phyloP scores from a whole-genome alignment of 2,797 vertebrate genomes.

The Halcyon chelicuti region DNA sequence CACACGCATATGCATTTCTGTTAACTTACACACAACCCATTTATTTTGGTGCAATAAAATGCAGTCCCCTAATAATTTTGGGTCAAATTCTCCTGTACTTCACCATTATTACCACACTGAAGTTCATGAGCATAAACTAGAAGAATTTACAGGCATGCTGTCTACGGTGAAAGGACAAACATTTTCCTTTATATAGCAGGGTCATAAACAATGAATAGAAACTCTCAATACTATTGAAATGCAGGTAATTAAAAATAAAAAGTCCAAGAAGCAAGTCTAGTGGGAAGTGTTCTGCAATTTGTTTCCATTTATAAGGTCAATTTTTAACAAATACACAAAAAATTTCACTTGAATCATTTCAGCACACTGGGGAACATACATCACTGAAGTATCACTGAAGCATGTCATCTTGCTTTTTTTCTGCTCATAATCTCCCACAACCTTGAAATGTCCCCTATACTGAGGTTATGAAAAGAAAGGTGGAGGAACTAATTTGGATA shows the following conservation, averaged over 20 bases:
- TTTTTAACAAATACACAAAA: constrained; percentile 50
- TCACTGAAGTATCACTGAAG: constrained; percentile 33
- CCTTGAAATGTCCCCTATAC: constrained; percentile 38
- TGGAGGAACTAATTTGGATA: constrained; percentile 8
- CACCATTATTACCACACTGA: neutral
- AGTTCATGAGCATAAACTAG: neutral
- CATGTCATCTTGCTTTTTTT: constrained; percentile 41
- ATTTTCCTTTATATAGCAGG: neutral
- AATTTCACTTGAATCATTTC: constrained; percentile 43
- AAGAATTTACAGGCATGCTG: neutral
- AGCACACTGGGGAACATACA: neutral
- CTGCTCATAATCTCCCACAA: constrained; percentile 1
- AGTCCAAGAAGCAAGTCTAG: constrained; percentile 4
- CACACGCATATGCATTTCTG: neutral
- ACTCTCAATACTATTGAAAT: neutral
- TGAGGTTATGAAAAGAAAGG: constrained; percentile 10
- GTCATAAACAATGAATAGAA: neutral
- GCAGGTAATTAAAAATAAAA: constrained; percentile 11
- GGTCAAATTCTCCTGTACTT: neutral
- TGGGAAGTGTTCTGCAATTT: constrained; percentile 38
- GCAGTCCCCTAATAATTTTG: neutral
- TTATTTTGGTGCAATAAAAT: neutral
- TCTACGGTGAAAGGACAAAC: neutral
- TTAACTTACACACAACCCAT: neutral
- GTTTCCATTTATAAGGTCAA: constrained; percentile 36